Base-by-base conservation (phyloP, 1,140 invertebrate genomes). In the Steinernema khuongi region DNA sequence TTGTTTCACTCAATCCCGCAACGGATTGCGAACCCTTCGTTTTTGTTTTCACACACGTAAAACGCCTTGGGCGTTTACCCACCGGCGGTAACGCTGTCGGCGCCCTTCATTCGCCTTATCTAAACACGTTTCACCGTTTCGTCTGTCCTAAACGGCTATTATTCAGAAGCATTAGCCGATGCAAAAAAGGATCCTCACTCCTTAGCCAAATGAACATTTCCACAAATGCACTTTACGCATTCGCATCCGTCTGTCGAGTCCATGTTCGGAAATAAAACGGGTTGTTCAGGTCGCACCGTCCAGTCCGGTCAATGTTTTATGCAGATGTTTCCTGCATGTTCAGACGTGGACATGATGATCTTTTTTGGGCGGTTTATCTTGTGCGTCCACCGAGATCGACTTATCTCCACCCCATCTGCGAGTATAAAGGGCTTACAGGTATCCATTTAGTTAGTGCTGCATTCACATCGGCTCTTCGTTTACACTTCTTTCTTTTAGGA, bases 11-110 rank as follows among this genome's bases (percentile, higher is more conserved):
- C n/a, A n/a, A n/a, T n/a, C n/a, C n/a, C n/a, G n/a, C n/a, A n/a
- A n/a, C n/a, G n/a, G n/a, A n/a, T n/a, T n/a, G n/a, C n/a, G n/a
- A n/a, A n/a, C n/a, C n/a, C n/a, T n/a, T 41, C 36, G 36, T 41
- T 41, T 41, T 41, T 41, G 36, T 41, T 41, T 41, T 41, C n/a
- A 41, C 7, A 41, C 7, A 41, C n/a, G 36, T 11, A 41, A n/a
- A 60, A n/a, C 19, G 50, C 50, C 50, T 4, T 11, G 14, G 50
- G 50, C 50, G 50, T n/a, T 60, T 60, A 60, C 50, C 50, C 50
- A 60, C 50, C 7, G 50, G 50, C 50, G 19, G 50, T 60, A 60
- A 60, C 50, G 50, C 50, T 60, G 14, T 60, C n/a, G 36, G n/a
- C 36, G n/a, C 36, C 50, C 14, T 22, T 60, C 50, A 22, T 11